Conservation (phyloP, 2,113 vertebrate species). For the Sinocyclocheilus anophthalmus region DNA sequence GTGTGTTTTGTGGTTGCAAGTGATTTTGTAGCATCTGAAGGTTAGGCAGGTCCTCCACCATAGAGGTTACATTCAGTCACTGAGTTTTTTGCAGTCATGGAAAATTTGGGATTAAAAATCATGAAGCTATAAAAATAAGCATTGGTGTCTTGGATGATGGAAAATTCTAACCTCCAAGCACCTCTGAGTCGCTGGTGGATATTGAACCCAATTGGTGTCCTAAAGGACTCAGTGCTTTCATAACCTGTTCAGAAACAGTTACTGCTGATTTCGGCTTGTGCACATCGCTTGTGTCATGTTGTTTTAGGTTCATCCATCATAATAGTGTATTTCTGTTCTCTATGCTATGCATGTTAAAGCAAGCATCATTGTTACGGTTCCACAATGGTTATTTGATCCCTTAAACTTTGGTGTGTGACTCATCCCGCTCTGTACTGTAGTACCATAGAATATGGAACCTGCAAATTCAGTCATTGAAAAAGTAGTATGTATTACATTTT, state of each 20-base stretch:
- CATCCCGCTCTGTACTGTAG: background rate
- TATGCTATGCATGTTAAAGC: background rate
- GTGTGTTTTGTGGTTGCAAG: too few relatives aligned
- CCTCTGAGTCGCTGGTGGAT: background rate
- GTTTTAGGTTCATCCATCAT: too few relatives aligned
- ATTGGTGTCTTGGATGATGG: slow-evolving; percentile 36
- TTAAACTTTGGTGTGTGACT: too few relatives aligned
- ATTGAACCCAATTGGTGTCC: background rate
- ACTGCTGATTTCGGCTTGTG: background rate
- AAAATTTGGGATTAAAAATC: slow-evolving; percentile 41
- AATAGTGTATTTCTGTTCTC: background rate
- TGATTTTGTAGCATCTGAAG: background rate
- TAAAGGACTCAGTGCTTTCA: background rate
- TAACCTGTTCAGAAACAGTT: background rate
- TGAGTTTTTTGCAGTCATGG: slow-evolving; percentile 23
- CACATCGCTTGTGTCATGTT: too few relatives aligned
- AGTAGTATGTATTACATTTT: too few relatives aligned
- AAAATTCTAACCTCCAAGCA: slow-evolving; percentile 45
- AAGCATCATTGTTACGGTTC: background rate
- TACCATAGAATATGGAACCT: background rate
- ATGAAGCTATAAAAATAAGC: slow-evolving; percentile 45
- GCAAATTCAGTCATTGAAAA: too few relatives aligned
- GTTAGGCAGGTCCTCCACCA: background rate
- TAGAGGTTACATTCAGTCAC: slow-evolving; percentile 10
- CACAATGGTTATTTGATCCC: too few relatives aligned